phyloP scores from a whole-genome alignment of 1,140 invertebrate species.

The Daktulosphaira vitifoliae region DNA sequence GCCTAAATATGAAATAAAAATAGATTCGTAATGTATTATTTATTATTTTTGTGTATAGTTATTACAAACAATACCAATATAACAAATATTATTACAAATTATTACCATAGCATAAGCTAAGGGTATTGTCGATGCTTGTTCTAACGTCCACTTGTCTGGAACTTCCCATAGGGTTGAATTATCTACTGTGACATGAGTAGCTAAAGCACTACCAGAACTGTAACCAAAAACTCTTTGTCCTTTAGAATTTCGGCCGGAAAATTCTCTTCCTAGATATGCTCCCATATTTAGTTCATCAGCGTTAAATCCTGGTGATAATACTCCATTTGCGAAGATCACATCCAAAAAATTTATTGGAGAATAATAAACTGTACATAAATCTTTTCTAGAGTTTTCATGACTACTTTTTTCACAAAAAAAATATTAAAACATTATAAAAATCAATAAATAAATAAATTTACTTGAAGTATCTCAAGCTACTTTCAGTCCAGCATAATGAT shows the following conservation, averaged over 20 bases:
- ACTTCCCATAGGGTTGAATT: conserved; percentile 81
- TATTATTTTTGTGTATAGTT: background rate
- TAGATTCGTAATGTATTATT: conserved; percentile 24
- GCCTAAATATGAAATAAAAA: too few species aligned
- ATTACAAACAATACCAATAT: background rate
- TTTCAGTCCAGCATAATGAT: conserved; percentile 73
- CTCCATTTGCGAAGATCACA: conserved; percentile 93
- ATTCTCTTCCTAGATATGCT: conserved; percentile 76
- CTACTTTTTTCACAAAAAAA: background rate
- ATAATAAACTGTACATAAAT: conserved; percentile 79
- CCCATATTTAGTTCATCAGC: conserved; percentile 75
- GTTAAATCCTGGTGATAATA: conserved; percentile 69
- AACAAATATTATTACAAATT: conserved; percentile 29
- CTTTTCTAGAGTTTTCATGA: conserved; percentile 36
- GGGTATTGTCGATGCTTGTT: conserved; percentile 87
- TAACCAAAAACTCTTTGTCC: conserved; percentile 88
- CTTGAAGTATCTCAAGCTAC: conserved; percentile 47
- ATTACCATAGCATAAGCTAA: conserved; percentile 77
- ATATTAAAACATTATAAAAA: background rate
- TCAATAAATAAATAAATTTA: conserved; percentile 42
- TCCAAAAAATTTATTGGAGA: conserved; percentile 92
- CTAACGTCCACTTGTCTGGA: conserved; percentile 76
- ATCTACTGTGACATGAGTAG: conserved; percentile 79
- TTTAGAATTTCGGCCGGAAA: conserved; percentile 66
- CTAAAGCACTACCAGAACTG: conserved; percentile 75